These are phyloP conservation scores for Acrossocheilus wenchowensis DNA, from an alignment of 2,797 vertebrate species.

Conservation along the genomic window DNA sequence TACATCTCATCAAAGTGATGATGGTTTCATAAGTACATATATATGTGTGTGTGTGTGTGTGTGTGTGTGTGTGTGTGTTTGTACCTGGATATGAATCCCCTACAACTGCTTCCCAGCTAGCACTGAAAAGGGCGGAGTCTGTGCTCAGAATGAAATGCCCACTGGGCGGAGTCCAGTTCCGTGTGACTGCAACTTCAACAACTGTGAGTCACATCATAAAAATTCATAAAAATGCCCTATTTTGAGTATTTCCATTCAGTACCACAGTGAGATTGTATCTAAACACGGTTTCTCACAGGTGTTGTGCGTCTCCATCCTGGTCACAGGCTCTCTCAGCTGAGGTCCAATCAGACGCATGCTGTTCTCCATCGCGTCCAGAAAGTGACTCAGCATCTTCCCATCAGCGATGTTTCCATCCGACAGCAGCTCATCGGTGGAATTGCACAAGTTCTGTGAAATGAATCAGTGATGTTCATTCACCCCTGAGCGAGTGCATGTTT, in stretches of 20 bases:
- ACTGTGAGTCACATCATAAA: conserved; percentile 61
- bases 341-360: conserved; percentile 54
- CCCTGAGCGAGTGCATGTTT: not conserved
- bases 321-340: conserved; percentile 39
- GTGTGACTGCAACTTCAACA: conserved; percentile 67
- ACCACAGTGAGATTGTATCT: too few species aligned
- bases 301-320: conserved; percentile 28
- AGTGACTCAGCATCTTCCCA: conserved; percentile 13
- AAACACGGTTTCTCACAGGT: conserved; percentile 11
- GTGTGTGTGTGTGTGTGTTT: not conserved
- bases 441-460: conserved; percentile 38
- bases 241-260: not conserved
- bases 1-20: not conserved
- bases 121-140: conserved; percentile 66
- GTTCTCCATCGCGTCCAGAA: conserved; percentile 47
- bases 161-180: conserved; percentile 62
- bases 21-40: not conserved
- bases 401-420: conserved; percentile 18
- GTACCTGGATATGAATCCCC: conserved; percentile 73
- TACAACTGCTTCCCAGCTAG: conserved; percentile 73
- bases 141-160: conserved; percentile 69
- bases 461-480: not conserved
- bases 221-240: not conserved
- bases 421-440: conserved; percentile 16
- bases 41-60: not conserved